phyloP scores from a whole-genome alignment of 1,140 invertebrate genomes.

The Lepidurus couesii region DNA sequence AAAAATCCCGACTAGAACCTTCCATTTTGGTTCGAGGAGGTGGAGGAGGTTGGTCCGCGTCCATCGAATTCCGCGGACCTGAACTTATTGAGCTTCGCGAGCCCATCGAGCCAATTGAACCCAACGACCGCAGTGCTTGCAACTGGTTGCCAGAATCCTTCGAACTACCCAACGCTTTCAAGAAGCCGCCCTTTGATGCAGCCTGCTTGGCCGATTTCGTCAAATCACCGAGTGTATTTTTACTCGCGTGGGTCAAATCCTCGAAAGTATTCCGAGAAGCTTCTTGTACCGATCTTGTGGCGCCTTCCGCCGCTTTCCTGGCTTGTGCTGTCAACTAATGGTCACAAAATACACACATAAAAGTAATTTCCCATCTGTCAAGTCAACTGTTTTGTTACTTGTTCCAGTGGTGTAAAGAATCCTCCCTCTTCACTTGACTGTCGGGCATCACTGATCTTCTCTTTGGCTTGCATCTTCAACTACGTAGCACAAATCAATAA shows the following conservation, averaged over 20 bases:
- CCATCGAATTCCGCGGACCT: slow-evolving; percentile 34
- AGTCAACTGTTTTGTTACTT: slow-evolving; percentile 49
- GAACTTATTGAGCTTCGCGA: slow-evolving; percentile 32
- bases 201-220: slow-evolving; percentile 84
- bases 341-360: background rate
- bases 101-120: slow-evolving; percentile 34
- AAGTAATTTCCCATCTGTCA: background rate
- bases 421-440: slow-evolving; percentile 52
- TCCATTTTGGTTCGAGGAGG: slow-evolving; percentile 32
- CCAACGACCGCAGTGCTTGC: slow-evolving; percentile 16
- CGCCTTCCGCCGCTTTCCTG: slow-evolving; percentile 80
- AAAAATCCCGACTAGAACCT: slow-evolving; percentile 64
- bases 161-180: slow-evolving; percentile 51
- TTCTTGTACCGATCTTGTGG: slow-evolving; percentile 70
- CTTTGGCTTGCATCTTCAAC: slow-evolving; percentile 59
- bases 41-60: slow-evolving; percentile 36
- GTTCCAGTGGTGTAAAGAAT: slow-evolving; percentile 65
- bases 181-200: slow-evolving; percentile 73
- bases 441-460: slow-evolving; percentile 54
- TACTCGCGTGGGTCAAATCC: slow-evolving; percentile 79
- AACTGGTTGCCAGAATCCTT: slow-evolving; percentile 27
- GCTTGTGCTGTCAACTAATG: slow-evolving; percentile 72
- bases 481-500: slow-evolving; percentile 37
- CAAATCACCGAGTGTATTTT: slow-evolving; percentile 79
- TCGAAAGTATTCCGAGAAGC: slow-evolving; percentile 75